A percentile compares a stretch with the other conserved stretches of the same genome.
Evolutionary conservation across 2,888 invertebrate genomes (phyloP).

Genomic region (Drosophila meridiana): DNA sequence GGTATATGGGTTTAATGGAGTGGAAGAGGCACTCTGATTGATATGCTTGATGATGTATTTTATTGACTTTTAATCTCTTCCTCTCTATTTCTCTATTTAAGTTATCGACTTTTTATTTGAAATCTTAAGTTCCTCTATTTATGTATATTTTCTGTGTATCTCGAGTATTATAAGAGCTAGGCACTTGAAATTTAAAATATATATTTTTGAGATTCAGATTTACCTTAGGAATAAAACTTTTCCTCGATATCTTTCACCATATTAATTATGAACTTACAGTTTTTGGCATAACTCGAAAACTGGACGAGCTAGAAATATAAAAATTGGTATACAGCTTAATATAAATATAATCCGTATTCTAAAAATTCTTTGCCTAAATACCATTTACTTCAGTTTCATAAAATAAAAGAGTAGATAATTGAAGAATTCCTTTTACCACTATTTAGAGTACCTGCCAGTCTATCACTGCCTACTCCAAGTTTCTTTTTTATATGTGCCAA

Average conservation of each 20-base stretch:
- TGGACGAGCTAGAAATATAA: too few relatives aligned
- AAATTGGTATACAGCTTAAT: too few relatives aligned
- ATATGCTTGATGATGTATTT: not conserved
- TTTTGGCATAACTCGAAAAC: too few relatives aligned
- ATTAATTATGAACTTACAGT: not conserved
- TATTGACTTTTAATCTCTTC: not conserved
- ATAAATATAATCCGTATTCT: too few relatives aligned
- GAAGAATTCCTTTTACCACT: not conserved
- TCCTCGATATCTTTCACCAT: not conserved
- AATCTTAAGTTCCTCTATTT: not conserved
- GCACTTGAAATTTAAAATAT: not conserved
- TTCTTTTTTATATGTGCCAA: conserved; percentile 43
- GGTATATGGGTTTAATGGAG: not conserved
- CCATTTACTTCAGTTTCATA: not conserved
- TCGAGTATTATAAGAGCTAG: not conserved
- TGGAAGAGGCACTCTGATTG: too few relatives aligned
- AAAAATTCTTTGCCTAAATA: too few relatives aligned
- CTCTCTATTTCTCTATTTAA: not conserved
- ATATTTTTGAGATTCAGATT: not conserved
- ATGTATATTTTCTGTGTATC: not conserved
- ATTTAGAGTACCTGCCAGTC: not conserved
- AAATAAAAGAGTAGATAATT: not conserved
- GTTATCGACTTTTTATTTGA: too few relatives aligned
- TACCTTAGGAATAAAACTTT: not conserved
- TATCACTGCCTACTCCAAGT: not conserved